Percentiles rank a stretch among this genome's conserved stretches.
Evolutionary conservation across 2,888 invertebrate species (phyloP).

Genomic region (Watsonalla binaria): DNA sequence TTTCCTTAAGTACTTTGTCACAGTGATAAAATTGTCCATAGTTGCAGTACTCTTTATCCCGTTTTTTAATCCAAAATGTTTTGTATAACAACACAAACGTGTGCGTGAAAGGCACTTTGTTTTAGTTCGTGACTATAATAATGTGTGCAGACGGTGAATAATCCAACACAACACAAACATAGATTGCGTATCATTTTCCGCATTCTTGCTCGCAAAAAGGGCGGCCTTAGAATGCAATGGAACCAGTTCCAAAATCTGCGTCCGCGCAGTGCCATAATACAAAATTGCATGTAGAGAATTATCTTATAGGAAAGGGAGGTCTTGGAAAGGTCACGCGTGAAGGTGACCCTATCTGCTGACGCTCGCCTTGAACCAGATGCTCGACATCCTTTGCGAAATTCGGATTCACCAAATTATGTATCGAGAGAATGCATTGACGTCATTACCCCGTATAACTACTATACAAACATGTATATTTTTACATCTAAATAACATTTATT

Average conservation of each 20-base stretch:
- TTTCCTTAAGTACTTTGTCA: no score
- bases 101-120: no score
- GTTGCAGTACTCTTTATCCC: no score
- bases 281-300: constrained; percentile 51
- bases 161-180: no score
- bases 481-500: no score
- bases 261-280: constrained; percentile 12
- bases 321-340: constrained; percentile 56
- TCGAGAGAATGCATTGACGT: constrained; percentile 13
- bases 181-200: constrained; percentile 6
- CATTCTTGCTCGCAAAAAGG: constrained; percentile 2
- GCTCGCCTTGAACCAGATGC: constrained; percentile 66
- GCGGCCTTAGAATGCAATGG: constrained; percentile 11
- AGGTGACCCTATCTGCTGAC: constrained; percentile 58
- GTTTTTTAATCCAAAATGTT: no score
- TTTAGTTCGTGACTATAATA: no score
- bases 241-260: constrained; percentile 37
- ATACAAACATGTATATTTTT: no score
- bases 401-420: constrained; percentile 15
- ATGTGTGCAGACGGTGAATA: no score
- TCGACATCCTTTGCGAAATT: constrained; percentile 44
- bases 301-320: constrained; percentile 57
- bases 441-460: constrained; percentile 4
- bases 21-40: no score
- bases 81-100: no score